Evolutionary conservation across 2,888 invertebrate species (phyloP).

Genomic region (Mythimna ferrago): DNA sequence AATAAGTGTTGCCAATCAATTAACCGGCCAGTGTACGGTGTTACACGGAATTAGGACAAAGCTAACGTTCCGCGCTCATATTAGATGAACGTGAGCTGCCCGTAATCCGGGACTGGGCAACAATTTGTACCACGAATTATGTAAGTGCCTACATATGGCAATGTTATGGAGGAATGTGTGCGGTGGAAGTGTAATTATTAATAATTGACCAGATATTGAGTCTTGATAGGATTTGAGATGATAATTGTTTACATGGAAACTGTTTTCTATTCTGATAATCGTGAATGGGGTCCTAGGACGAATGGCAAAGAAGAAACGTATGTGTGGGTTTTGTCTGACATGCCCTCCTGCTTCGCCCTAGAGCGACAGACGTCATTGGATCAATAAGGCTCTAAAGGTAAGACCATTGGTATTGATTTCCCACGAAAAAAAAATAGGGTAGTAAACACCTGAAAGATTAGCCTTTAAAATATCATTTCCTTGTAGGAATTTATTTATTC

Average conservation of each 20-base stretch:
- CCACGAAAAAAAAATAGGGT: no score
- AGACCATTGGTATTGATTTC: no score
- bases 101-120: constrained; percentile 49
- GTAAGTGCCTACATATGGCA: constrained; percentile 22
- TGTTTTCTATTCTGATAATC: background rate
- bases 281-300: no score
- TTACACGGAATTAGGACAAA: constrained; percentile 50
- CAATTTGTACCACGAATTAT: constrained; percentile 45
- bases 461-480: background rate
- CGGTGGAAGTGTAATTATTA: background rate
- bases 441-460: background rate
- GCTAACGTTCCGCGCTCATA: constrained; percentile 46
- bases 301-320: no score
- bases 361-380: no score
- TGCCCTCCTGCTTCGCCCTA: no score
- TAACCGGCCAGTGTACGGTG: constrained; percentile 33
- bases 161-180: background rate
- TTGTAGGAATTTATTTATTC: no score
- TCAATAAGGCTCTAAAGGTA: no score
- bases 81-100: constrained; percentile 53
- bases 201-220: background rate
- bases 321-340: no score
- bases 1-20: constrained; percentile 49
- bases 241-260: background rate
- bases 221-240: background rate